Evolutionary conservation across 2,888 invertebrate genomes (phyloP), one percentile per base, ranked within the genome.

Genomic region (Tachystola acroxantha): DNA sequence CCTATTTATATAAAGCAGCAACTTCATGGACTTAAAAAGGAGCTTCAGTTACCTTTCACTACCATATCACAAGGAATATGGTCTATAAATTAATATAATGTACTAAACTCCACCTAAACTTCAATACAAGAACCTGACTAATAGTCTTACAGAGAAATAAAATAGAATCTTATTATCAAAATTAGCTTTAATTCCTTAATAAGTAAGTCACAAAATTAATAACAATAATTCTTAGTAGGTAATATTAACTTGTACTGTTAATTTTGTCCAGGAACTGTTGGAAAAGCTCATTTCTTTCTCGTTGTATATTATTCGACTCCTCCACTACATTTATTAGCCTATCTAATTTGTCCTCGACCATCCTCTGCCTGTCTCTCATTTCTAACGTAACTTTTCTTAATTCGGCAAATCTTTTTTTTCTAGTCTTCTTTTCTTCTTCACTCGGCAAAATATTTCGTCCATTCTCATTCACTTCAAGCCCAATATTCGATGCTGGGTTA

Each of bases 311-410:
- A 50, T 86, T 86, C 20, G 86, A 86, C 55, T 85, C 84, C 57
- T 84, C 77, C 27, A 86, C 84, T 44, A 84, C 79, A 65, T 65
- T 75, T 37, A 86, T 79, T 50, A 86, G 43, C 40, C 71, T 79
- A 68, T 86, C 84, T 61, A 86, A 53, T 43, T 86, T 86, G 24
- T 77, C 74, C 51, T 86, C 86, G 0, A 86, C 78, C n/a, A 64
- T 56, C 39, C 62, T 61, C 43, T 86, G 86, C 25, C 86, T 64
- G 32, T 82, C 82, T 43, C 73, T 67, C 64, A 86, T 75, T 60
- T 86, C 85, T 43, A 73, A 42, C 1, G 84, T 73, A 1, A 74
- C 72, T 56, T 80, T 84, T 27, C 68, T 65, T 34, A 86, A 76
- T 29, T 82, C 81, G 11, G 70, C 69, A 46, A 67, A 71, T 19